Base-by-base conservation (phyloP, 2,888 invertebrate genomes). In the Busseola fusca region DNA sequence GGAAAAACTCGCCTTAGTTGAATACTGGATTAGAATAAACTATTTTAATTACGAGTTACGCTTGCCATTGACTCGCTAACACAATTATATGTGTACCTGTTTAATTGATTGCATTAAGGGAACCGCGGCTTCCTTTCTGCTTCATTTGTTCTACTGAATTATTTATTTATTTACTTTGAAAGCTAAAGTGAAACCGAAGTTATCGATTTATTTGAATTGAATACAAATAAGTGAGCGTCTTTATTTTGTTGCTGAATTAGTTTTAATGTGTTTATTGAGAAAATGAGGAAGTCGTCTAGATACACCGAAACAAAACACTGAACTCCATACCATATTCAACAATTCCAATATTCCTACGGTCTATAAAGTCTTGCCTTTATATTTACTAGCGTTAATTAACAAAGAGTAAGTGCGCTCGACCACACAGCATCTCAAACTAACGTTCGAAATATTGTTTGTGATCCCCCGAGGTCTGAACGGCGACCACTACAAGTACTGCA, bases 21-120 rank as follows among this genome's bases (percentile, higher is more conserved):
- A 88, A 89, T 88, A 87, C 87, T 76, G 86, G 87, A 88, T 89
- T 89, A 89, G 87, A 89, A 92, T 91, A 89, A 92, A 92, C 89
- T 89, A 91, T 92, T 92, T 92, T 91, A 93, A 93, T 93, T 92
- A 90, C 91, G 74, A 90, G 88, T 88, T 89, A 90, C 88, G 84
- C 84, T 90, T 84, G 81, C 87, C 82, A 87, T 90, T 88, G 88
- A 88, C 86, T 89, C 82, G 85, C 85, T 87, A 89, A 89, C 82
- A 85, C 86, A 89, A 90, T 90, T 90, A 88, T 89, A 84, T 85
- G 85, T 87, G 88, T 86, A 84, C 84, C 84, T 87, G 83, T 79
- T 87, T 90, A 91, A 92, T 91, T 91, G 88, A 90, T 89, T 86
- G 71, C 82, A 71, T 79, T 72, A 69, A 68, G 52, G 68, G 69